Conservation (phyloP, 2,888 invertebrate genomes). For the Agonopterix alstromeriana region DNA sequence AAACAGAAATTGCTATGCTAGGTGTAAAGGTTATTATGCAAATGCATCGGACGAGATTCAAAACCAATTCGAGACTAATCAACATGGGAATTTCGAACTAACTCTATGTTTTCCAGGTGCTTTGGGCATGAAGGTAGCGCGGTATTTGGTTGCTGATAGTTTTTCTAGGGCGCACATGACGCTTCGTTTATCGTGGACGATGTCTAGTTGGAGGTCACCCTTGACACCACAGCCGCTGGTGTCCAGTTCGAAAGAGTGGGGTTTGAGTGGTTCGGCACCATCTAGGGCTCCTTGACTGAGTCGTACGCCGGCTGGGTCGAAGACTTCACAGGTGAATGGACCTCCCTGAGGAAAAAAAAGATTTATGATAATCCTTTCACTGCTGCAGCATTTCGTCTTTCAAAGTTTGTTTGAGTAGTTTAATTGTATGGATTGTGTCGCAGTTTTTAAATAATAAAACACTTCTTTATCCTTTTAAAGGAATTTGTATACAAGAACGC, state of each 20-base stretch:
- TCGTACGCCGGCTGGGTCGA: slow-evolving; percentile 93
- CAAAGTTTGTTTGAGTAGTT: no score
- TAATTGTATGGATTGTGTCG: no score
- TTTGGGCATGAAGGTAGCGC: slow-evolving; percentile 87
- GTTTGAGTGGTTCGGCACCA: slow-evolving; percentile 89
- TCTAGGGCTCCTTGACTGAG: slow-evolving; percentile 83
- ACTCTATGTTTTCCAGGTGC: slow-evolving; percentile 88
- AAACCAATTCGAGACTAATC: background rate
- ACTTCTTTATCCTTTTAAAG: no score
- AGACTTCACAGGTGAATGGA: slow-evolving; percentile 97
- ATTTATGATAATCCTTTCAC: no score
- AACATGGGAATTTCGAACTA: slow-evolving; percentile 16
- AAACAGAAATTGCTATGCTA: no score
- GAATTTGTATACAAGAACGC: no score
- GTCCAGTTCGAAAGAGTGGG: slow-evolving; percentile 88
- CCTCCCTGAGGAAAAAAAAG: slow-evolving; percentile 80
- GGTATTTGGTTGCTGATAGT: slow-evolving; percentile 84
- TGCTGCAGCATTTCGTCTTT: no score
- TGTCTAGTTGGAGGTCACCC: slow-evolving; percentile 92
- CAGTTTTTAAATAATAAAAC: no score
- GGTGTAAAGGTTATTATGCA: background rate
- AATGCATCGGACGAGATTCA: background rate
- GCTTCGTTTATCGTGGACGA: slow-evolving; percentile 92
- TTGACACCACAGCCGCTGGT: slow-evolving; percentile 81
- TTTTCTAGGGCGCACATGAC: slow-evolving; percentile 89